Percentiles rank a stretch among this genome's conserved stretches.
These are phyloP conservation scores for Aleadryas rufinucha DNA, from an alignment of 2,113 vertebrate genomes.

Conservation along the genomic window DNA sequence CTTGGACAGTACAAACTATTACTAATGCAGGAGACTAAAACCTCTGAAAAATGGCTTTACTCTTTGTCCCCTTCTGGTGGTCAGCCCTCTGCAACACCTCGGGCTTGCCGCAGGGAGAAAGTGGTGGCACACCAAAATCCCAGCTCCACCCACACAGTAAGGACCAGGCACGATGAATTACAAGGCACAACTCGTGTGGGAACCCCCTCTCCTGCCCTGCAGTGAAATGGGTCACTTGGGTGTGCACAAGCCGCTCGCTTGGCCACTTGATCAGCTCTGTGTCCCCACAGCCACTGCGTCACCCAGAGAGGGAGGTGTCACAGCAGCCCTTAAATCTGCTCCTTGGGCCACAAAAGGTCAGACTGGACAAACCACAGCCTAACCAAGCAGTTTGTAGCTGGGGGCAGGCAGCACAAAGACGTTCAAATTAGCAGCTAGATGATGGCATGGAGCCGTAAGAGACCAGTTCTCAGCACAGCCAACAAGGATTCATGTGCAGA, in stretches of 20 bases:
- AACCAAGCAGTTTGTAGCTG: constrained; percentile 20
- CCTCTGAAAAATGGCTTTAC: neutral
- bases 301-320: constrained; percentile 52
- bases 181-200: neutral
- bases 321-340: constrained; percentile 51
- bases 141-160: neutral
- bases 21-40: neutral
- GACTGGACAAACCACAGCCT: constrained; percentile 22
- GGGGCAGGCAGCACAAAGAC: constrained; percentile 33
- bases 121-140: neutral
- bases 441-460: neutral
- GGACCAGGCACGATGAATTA: accelerated
- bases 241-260: neutral
- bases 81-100: neutral
- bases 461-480: accelerated
- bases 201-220: neutral
- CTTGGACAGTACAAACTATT: neutral
- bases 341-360: constrained; percentile 52
- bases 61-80: accelerated
- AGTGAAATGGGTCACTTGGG: neutral
- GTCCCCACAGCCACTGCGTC: neutral
- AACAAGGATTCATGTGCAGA: neutral
- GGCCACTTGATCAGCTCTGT: neutral
- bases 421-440: neutral
- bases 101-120: neutral